Conservation (phyloP, 2,888 invertebrate species). For the Habrosyne pyritoides region DNA sequence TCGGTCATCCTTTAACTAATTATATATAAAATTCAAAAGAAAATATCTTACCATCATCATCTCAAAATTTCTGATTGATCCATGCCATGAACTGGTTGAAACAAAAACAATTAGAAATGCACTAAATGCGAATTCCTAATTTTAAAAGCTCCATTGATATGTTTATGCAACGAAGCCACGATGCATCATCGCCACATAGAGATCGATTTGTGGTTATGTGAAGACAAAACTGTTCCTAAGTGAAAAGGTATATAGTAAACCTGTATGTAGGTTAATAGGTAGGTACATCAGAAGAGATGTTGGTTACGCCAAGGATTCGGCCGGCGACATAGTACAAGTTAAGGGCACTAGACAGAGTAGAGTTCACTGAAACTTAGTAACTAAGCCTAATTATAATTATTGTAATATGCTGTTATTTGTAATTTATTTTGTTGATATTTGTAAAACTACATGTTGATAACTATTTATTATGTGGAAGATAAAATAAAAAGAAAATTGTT, state of each 20-base stretch:
- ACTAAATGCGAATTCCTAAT: no score
- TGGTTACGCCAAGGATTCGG: conserved; percentile 26
- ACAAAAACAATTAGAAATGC: no score
- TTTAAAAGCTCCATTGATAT: neutral
- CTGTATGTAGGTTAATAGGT: no score
- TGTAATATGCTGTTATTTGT: conserved; percentile 83
- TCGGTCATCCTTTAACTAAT: conserved; percentile 51
- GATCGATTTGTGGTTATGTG: neutral
- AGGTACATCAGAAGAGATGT: no score
- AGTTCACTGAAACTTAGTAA: conserved; percentile 62
- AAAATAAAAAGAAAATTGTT: conserved; percentile 76
- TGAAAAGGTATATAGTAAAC: no score
- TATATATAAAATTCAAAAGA: conserved; percentile 10
- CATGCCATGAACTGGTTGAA: no score
- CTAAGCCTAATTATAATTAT: conserved; percentile 71
- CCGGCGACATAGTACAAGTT: conserved; percentile 78
- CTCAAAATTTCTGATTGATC: neutral
- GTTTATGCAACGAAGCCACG: neutral
- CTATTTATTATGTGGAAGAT: conserved; percentile 81
- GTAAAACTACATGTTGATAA: conserved; percentile 83
- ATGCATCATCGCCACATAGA: neutral
- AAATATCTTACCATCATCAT: neutral
- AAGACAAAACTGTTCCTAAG: neutral
- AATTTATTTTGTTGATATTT: conserved; percentile 84
- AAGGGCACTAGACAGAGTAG: conserved; percentile 67